phyloP scores from a whole-genome alignment of 2,888 invertebrate species.

The Andricus quercusramuli region DNA sequence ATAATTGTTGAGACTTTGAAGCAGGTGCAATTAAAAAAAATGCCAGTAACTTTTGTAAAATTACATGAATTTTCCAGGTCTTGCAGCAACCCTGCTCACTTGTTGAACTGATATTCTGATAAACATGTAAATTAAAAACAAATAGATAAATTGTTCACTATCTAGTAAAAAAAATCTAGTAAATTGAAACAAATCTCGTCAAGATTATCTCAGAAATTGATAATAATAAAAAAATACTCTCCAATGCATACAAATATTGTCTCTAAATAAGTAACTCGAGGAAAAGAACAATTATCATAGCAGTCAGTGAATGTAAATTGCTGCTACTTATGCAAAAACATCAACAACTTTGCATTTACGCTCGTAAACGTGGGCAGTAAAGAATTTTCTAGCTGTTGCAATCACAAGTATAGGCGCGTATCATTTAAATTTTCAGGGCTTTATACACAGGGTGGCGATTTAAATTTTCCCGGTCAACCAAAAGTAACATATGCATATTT shows the following conservation, averaged over 20 bases:
- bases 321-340: neutral
- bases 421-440: constrained; percentile 15
- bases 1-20: no score
- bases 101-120: no score
- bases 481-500: no score
- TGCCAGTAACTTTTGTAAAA: no score
- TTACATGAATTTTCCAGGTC: no score
- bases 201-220: neutral
- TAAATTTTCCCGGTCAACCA: no score
- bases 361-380: constrained; percentile 21
- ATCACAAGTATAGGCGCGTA: constrained; percentile 19
- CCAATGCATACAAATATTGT: neutral
- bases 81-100: no score
- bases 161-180: no score
- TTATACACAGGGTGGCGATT: neutral
- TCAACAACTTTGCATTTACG: constrained; percentile 13
- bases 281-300: constrained; percentile 18
- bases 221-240: neutral
- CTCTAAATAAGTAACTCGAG: neutral
- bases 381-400: constrained; percentile 2
- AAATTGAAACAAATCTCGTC: neutral
- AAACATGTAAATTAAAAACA: no score
- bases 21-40: no score
- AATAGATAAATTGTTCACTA: no score
- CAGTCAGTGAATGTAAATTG: neutral